Percentiles rank a stretch among this genome's conserved stretches.
Conservation (phyloP, 1,140 invertebrate species). For the Halesus radiatus region DNA sequence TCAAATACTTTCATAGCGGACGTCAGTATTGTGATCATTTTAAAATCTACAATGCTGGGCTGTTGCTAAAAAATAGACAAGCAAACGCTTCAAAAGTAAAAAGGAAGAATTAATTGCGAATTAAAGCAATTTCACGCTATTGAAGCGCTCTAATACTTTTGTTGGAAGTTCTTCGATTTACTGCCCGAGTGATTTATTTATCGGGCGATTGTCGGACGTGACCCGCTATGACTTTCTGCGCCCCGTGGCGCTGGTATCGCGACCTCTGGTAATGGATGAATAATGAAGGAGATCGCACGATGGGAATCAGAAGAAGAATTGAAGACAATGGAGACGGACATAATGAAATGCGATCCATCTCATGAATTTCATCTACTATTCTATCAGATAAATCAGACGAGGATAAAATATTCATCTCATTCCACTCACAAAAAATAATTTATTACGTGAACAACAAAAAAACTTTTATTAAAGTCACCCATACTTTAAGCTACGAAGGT, state of each 20-base stretch:
- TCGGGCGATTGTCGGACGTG: not conserved
- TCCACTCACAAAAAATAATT: no score
- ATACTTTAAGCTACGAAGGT: no score
- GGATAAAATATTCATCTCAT: no score
- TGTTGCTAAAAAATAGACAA: not conserved
- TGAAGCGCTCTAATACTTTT: not conserved
- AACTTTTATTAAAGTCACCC: no score
- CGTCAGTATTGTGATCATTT: no score
- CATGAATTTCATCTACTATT: no score
- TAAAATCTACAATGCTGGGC: no score
- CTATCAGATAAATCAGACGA: no score
- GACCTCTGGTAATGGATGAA: not conserved
- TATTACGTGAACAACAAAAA: no score
- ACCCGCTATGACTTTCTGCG: slow-evolving; percentile 11
- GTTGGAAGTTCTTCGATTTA: not conserved
- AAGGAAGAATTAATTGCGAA: not conserved
- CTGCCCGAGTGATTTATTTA: slow-evolving; percentile 10
- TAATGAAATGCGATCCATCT: not conserved
- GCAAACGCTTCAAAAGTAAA: not conserved
- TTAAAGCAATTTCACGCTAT: not conserved
- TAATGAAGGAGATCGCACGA: slow-evolving; percentile 2
- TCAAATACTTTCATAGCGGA: no score
- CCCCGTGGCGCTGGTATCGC: not conserved
- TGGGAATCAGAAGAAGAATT: not conserved
- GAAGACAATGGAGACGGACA: not conserved